Evolutionary conservation across 2,888 invertebrate species (phyloP), one percentile per base, ranked within the genome.

Genomic region (Neoscelio sp.): DNA sequence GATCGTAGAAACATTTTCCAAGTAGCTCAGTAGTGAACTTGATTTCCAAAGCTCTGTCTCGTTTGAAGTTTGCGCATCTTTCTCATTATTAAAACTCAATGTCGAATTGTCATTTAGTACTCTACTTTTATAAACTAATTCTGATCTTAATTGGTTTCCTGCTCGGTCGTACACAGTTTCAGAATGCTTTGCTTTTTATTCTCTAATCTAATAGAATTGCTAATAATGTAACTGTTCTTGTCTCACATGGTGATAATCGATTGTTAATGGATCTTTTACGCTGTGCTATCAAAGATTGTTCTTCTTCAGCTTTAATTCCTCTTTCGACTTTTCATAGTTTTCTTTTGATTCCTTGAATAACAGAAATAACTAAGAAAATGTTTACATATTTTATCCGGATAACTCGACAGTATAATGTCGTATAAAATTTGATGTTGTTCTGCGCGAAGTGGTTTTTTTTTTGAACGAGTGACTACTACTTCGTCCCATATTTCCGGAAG

Each of bases 381-480:
- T 40, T 58, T 4, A 58, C 58, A 42, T 58, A 58, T 20, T 40
- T 7, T 4, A 58, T 1, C 58, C 58, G 20, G 58, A 58, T 26
- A 58, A 28, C 6, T 58, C 58, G 5, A 10, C 18, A 5, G 58
- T 8, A 58, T 17, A 18, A 58, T 5, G 0, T 58, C 42, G 3
- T 38, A 17, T 5, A 58, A 42, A 28, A 58, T 42, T n/a, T 26
- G 6, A 10, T 28, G 20, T n/a, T 58, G 26, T 7, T 26, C 42
- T 10, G 58, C 40, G 10, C 28, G 18, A 4, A 58, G 30, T 3
- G 58, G n/a, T n/a, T n/a, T n/a, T n/a, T n/a, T n/a, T 18, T 42
- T 58, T 1, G 58, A 58, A n/a, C 40, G 26, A n/a, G 58, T 35
- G 4, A 58, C 12, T 28, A 13, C 17, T 7, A 58, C 2, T 42